phyloP scores from a whole-genome alignment of 2,113 vertebrate species.

The Eublepharis macularius region DNA sequence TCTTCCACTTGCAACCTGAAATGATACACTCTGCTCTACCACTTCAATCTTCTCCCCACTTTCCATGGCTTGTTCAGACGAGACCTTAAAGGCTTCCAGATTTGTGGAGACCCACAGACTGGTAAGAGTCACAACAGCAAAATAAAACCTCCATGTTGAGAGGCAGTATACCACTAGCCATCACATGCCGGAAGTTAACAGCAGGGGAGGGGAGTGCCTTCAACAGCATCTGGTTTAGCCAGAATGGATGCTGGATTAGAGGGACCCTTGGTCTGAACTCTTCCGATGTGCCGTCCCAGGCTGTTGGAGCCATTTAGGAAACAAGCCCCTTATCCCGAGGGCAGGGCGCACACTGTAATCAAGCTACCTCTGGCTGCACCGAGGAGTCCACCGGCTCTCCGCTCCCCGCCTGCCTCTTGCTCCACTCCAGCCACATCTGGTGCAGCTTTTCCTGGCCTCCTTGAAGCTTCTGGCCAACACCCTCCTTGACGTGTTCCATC shows the following conservation, averaged over 20 bases:
- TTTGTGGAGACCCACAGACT: no score
- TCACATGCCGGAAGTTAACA: background rate
- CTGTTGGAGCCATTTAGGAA: background rate
- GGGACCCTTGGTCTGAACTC: no score
- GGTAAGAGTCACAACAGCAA: no score
- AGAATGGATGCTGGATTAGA: no score
- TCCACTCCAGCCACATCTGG: conserved; percentile 82
- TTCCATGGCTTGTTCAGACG: no score
- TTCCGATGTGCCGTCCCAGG: no score
- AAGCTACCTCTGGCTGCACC: background rate
- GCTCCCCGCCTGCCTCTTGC: conserved; percentile 47
- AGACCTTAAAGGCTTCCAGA: no score
- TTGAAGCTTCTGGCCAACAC: conserved; percentile 36
- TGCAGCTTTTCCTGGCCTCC: conserved; percentile 73
- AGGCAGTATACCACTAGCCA: no score
- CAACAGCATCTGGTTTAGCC: background rate
- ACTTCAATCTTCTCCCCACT: no score
- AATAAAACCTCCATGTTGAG: no score
- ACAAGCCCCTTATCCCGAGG: background rate
- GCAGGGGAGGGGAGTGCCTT: background rate
- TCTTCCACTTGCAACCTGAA: no score
- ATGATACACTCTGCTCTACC: no score
- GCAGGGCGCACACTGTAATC: fast-evolving
- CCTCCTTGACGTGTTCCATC: conserved; percentile 62
- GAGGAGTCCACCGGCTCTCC: background rate